Conservation (phyloP, 2,888 invertebrate species). For the Drosophila acutilabella region DNA sequence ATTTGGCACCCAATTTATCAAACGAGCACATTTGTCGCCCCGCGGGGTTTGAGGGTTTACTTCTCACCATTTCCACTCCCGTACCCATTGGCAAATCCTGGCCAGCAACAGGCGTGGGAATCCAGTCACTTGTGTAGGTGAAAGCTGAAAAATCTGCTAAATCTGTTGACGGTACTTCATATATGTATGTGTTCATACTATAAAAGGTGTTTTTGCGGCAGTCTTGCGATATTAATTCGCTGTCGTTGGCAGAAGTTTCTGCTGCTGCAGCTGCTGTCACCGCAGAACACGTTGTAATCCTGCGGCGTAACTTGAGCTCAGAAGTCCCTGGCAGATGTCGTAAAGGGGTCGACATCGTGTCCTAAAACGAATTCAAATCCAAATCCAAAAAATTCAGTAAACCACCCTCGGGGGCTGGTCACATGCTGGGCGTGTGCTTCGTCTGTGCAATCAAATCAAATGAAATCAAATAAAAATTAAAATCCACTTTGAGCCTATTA, state of each 20-base stretch:
- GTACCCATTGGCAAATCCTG: conserved; percentile 32
- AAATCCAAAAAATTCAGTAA: conserved; percentile 11
- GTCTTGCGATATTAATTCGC: conserved; percentile 76
- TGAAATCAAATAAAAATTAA: conserved; percentile 83
- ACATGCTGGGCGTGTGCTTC: conserved; percentile 64
- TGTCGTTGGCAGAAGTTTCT: conserved; percentile 58
- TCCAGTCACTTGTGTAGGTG: conserved; percentile 40
- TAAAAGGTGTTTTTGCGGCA: conserved; percentile 40
- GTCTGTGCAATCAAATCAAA: conserved; percentile 78
- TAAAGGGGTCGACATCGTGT: conserved; percentile 43
- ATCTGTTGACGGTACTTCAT: background rate
- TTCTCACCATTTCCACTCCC: conserved; percentile 22
- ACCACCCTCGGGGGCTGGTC: conserved; percentile 53
- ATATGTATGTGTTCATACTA: conserved; percentile 4
- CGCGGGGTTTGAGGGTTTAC: conserved; percentile 22
- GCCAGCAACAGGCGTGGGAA: conserved; percentile 79
- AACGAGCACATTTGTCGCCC: conserved; percentile 65
- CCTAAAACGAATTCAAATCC: background rate
- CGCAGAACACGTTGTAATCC: conserved; percentile 46
- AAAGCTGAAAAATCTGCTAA: conserved; percentile 11
- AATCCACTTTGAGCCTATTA: conserved; percentile 84
- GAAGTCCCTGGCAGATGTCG: conserved; percentile 52
- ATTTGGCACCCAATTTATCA: conserved; percentile 82
- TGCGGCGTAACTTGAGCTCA: conserved; percentile 70
- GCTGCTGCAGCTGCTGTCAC: conserved; percentile 35